phyloP scores from a whole-genome alignment of 2,797 vertebrate genomes.

The Pagetopsis macropterus region DNA sequence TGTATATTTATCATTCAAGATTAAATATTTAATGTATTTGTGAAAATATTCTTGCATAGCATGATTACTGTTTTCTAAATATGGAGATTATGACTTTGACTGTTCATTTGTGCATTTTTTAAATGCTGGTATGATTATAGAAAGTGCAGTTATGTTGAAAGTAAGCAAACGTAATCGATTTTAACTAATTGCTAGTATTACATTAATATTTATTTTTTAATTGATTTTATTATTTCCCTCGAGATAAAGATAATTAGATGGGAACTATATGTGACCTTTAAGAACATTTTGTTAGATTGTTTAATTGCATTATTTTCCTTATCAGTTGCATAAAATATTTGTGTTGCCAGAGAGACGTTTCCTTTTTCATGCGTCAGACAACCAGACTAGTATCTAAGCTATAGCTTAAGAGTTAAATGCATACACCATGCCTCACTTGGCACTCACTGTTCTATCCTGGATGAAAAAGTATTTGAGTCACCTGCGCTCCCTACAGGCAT shows the following conservation, averaged over 20 bases:
- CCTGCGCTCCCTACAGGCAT: constrained; percentile 55
- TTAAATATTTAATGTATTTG: neutral
- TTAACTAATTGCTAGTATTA: neutral
- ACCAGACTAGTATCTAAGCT: constrained; percentile 14
- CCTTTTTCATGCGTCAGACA: neutral
- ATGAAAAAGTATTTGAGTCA: constrained; percentile 64
- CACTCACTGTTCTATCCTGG: constrained; percentile 31
- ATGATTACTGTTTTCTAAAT: neutral
- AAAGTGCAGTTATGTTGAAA: neutral
- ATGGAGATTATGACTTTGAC: neutral
- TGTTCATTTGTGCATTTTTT: constrained; percentile 1
- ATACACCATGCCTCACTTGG: constrained; percentile 20
- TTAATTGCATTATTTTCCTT: neutral
- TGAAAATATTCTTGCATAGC: neutral
- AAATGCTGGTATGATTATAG: neutral
- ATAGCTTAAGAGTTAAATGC: constrained; percentile 16
- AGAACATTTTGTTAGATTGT: neutral
- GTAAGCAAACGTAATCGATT: neutral
- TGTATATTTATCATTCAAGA: constrained; percentile 1
- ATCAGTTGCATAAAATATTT: constrained; percentile 6
- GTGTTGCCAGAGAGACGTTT: neutral
- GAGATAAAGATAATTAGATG: neutral
- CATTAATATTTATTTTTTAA: too few relatives aligned
- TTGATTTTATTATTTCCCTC: too few relatives aligned
- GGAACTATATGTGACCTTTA: neutral